phyloP scores from a whole-genome alignment of 2,888 invertebrate species.

The Amphipoea lucens region DNA sequence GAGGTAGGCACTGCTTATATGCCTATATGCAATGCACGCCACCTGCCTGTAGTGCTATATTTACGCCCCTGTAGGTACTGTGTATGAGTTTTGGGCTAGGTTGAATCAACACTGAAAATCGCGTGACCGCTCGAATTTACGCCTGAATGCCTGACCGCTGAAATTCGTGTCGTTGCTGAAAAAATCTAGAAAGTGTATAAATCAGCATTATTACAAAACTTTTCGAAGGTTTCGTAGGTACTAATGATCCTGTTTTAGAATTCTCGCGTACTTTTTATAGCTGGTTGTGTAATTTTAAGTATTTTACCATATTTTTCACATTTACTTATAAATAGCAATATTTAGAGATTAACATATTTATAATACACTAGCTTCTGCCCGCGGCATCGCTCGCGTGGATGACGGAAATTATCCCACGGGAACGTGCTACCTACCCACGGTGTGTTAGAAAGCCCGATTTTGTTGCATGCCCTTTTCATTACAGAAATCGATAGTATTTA shows the following conservation, averaged over 20 bases:
- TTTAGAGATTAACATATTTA: too few relatives aligned
- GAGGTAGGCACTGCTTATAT: too few relatives aligned
- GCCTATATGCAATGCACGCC: too few relatives aligned
- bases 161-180: constrained; percentile 21
- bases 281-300: neutral
- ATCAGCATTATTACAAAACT: neutral
- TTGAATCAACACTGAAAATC: constrained; percentile 12
- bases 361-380: neutral
- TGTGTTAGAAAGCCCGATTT: too few relatives aligned
- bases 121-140: constrained; percentile 50
- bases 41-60: neutral
- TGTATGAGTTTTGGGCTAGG: constrained; percentile 1
- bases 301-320: neutral
- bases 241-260: constrained; percentile 2
- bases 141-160: constrained; percentile 24
- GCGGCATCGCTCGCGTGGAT: too few relatives aligned
- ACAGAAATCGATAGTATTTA: too few relatives aligned
- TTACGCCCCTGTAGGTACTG: neutral
- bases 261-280: too few relatives aligned
- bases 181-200: constrained; percentile 26
- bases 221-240: constrained; percentile 11
- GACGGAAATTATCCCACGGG: too few relatives aligned
- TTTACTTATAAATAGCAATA: neutral
- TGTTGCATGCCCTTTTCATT: too few relatives aligned
- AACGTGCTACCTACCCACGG: too few relatives aligned